Conservation (phyloP, 2,888 invertebrate genomes). For the Tuberolachnus salignus region DNA sequence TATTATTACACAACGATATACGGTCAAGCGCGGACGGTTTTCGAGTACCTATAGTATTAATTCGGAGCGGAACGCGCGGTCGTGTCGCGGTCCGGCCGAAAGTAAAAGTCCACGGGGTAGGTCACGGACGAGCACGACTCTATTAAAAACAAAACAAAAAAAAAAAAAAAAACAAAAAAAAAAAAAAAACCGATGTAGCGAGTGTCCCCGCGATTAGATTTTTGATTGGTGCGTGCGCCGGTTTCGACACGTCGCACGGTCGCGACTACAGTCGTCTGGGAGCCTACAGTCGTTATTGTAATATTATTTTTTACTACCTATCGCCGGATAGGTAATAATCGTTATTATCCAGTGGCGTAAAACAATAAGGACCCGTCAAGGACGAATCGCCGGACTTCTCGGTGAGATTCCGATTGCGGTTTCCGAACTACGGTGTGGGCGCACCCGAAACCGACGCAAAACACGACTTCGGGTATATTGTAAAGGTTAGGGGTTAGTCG, state of each 20-base stretch:
- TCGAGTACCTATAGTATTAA: neutral
- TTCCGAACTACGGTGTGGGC: too few species aligned
- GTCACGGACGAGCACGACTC: constrained; percentile 50
- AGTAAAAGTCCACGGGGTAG: constrained; percentile 46
- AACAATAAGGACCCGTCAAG: constrained; percentile 23
- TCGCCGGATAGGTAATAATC: neutral
- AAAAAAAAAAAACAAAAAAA: constrained; percentile 2
- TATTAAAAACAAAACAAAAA: constrained; percentile 18
- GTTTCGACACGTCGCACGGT: constrained; percentile 41
- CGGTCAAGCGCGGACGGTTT: neutral
- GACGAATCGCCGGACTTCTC: constrained; percentile 3
- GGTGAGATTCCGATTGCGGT: too few species aligned
- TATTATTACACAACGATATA: too few species aligned
- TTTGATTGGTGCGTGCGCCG: constrained; percentile 31
- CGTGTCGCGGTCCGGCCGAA: constrained; percentile 5
- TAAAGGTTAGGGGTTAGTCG: too few species aligned
- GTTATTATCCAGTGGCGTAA: constrained; percentile 22
- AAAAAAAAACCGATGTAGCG: neutral
- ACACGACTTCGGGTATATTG: too few species aligned
- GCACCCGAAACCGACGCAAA: too few species aligned
- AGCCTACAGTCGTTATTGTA: constrained; percentile 33
- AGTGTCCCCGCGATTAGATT: constrained; percentile 42
- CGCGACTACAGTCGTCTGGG: constrained; percentile 15
- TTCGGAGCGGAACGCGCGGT: neutral
- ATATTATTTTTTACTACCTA: neutral